Evolutionary conservation across 2,888 invertebrate genomes (phyloP), one percentile per base, ranked within the genome.

Genomic region (Hylaea fasciaria): DNA sequence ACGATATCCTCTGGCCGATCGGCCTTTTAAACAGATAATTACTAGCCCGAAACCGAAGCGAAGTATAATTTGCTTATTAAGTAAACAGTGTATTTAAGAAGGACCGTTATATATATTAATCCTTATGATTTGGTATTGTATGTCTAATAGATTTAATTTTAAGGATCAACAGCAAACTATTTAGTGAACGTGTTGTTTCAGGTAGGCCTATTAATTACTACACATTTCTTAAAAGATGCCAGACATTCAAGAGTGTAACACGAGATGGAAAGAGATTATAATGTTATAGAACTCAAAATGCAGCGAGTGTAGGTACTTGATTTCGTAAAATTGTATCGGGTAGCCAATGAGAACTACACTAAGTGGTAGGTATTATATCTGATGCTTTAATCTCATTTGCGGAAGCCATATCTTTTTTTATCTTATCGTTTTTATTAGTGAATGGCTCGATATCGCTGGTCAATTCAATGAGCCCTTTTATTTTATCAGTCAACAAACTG

Each of bases 21-120:
- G 77, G 73, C 75, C 76, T 80, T 72, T 74, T 77, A 76, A 77
- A 73, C 72, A 74, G 72, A 78, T 65, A 74, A 83, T 85, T 83
- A 82, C 78, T 80, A 65, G 80, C 86, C 85, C 84, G 83, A 83
- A 83, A 76, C 71, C 53, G 32, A 54, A 60, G 39, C 49, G 14
- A 11, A 45, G 46, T 11, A 55, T 55, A 41, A 60, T 60, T 49
- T 45, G 53, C 29, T 49, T 54, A 53, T 44, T 53, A 53, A 59
- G 44, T 39, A 39, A 40, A 59, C 49, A 49, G 45, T 50, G 48
- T 44, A 14, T 54, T 49, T 54, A 22, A 53, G 22, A 22, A 46
- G 35, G 37, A 59, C 44, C 49, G 44, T 49, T 49, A 9, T 47
- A n/a, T 52, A 40, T 46, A 40, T 35, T 46, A n/a, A 14, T 12